Evolutionary conservation across 2,888 invertebrate species (phyloP).

Genomic region (Caenorhabditis zanzibari): DNA sequence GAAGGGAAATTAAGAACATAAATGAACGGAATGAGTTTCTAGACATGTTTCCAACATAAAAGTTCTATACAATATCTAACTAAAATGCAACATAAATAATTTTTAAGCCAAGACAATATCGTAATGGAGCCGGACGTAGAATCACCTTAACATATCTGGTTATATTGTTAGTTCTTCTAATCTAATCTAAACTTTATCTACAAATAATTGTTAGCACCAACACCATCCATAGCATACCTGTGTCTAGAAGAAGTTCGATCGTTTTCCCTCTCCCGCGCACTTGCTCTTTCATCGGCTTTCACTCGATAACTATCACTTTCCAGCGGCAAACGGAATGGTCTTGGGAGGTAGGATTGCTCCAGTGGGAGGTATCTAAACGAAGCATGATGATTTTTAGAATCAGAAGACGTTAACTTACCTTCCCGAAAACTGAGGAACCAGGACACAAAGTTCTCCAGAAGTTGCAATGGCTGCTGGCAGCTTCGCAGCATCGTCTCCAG

Average conservation of each 20-base stretch:
- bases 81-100: background rate
- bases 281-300: conserved; percentile 56
- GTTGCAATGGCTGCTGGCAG: conserved; percentile 88
- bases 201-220: conserved; percentile 4
- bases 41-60: background rate
- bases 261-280: conserved; percentile 54
- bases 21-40: background rate
- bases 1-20: conserved; percentile 13
- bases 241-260: conserved; percentile 63
- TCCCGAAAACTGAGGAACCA: conserved; percentile 82
- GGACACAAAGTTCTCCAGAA: conserved; percentile 91
- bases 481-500: conserved; percentile 92
- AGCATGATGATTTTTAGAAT: background rate
- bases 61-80: too few species aligned
- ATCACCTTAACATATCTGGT: conserved; percentile 49
- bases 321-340: conserved; percentile 74
- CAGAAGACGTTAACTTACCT: conserved; percentile 56
- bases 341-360: conserved; percentile 82
- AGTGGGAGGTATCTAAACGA: conserved; percentile 77
- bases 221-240: conserved; percentile 46
- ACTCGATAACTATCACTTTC: conserved; percentile 74
- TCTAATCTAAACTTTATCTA: conserved; percentile 4
- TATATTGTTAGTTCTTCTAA: conserved; percentile 27
- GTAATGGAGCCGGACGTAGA: conserved; percentile 28
- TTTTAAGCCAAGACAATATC: background rate